Evolutionary conservation across 2,888 invertebrate genomes (phyloP), one percentile per base, ranked within the genome.

Genomic region (Esperia sulphurella): DNA sequence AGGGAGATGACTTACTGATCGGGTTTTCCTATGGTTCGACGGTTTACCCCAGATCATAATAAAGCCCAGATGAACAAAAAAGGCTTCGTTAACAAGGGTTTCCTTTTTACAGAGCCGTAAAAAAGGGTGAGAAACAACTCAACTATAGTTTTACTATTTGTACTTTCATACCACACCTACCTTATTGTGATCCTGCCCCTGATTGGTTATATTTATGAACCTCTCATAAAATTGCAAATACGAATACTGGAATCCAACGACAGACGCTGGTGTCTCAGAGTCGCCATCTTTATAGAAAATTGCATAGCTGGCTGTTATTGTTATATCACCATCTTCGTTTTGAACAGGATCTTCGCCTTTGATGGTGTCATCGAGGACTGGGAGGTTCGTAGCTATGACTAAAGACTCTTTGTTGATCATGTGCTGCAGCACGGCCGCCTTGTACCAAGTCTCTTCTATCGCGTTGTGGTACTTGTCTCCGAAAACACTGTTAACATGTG

Each of bases 381-480:
- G 87, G 57, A 95, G 92, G 1, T 94, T 94, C 0, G 96, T 94
- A 1, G 95, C 93, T 64, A 95, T 94, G 0, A 96, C 95, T 64
- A 95, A 92, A 0, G 95, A 94, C 35, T 95, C 93, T 7, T 92
- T 90, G 64, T 95, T 94, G 40, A 94, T 91, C 68, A 93, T 92
- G 71, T 96, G 95, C 65, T 96, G 96, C 40, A 97, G 91, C 4
- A 97, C 95, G 0, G 97, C 97, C 54, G 95, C 94, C 74, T 95
- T 95, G 74, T 97, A 97, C 96, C 97, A 97, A 0, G 95, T 93
- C 76, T 97, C 97, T 72, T 97, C 96, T 21, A 96, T 95, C 0
- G 97, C 94, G 46, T 92, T 92, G 43, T 71, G 92, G 69, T 96
- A 93, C 42, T 91, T 78, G 63, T 96, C 95, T 8, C 96, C 96